These are phyloP conservation scores for Tetramorium bicarinatum DNA, from an alignment of 2,888 invertebrate genomes.

Conservation along the genomic window DNA sequence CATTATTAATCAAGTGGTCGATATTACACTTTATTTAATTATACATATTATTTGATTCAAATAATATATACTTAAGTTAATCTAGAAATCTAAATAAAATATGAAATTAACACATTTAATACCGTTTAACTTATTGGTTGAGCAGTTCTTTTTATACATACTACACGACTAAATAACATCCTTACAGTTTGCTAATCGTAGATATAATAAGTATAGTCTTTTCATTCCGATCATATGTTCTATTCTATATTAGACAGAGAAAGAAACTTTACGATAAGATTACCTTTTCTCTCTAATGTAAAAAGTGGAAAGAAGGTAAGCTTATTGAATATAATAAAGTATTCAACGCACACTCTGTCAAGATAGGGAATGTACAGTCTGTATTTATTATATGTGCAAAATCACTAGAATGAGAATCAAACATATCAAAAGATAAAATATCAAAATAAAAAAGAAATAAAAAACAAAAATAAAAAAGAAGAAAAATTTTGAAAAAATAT, in stretches of 20 bases:
- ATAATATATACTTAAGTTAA: background rate
- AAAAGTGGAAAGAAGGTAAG: background rate
- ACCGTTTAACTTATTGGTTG: background rate
- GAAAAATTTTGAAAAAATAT: background rate
- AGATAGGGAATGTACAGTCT: background rate
- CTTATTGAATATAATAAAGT: background rate
- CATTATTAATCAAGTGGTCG: slow-evolving; percentile 17
- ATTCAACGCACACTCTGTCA: background rate
- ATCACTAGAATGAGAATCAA: background rate
- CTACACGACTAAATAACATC: background rate
- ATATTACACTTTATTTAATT: background rate
- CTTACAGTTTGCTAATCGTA: background rate
- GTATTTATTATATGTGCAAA: slow-evolving; percentile 1
- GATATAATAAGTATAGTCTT: background rate
- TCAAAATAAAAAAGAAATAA: background rate
- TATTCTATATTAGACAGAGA: background rate
- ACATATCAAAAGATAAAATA: too few relatives aligned
- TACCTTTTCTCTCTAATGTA: background rate
- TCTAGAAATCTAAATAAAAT: background rate
- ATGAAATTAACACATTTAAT: background rate
- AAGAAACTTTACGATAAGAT: background rate
- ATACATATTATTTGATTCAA: background rate
- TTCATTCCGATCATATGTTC: background rate
- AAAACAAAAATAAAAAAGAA: background rate
- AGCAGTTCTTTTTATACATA: background rate